Evolutionary conservation across 2,113 vertebrate species (phyloP), one percentile per base, ranked within the genome.

Genomic region (Chroicocephalus ridibundus): DNA sequence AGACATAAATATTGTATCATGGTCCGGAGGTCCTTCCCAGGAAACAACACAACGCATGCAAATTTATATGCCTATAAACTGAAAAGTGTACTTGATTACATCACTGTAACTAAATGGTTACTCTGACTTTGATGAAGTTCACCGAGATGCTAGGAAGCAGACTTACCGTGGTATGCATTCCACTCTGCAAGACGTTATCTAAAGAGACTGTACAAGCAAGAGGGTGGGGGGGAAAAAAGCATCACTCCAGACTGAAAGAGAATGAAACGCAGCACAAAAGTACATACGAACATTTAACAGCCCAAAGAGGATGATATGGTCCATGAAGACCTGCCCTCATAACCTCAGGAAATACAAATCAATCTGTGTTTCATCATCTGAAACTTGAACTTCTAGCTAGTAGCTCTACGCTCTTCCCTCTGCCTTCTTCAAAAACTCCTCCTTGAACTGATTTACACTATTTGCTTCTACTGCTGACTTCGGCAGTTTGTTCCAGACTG

Each of bases 371-470:
- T 96, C 95, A 95, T 94, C 94, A 96, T 94, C 72, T 95, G 93
- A 96, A 96, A 97, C 78, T 75, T 90, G 86, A 96, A 96, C 95
- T 96, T 96, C 78, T 65, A 92, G 93, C 90, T 86, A 94, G 94
- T 97, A 95, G 96, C 94, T 92, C 61, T 75, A 27, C 17, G 24
- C 78, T 85, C 57, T 88, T 82, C 65, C 81, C 38, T 11, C 62
- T 65, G 42, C 46, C 68, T 86, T 69, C 79, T 82, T 91, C 83
- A 77, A 44, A 86, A 95, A 60, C 81, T 95, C 80, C 95, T 96
- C 92, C 95, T 96, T 93, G 93, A 96, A 74, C 94, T 97, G 97
- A 98, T 97, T 97, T 97, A 98, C 94, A 96, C 94, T 87, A 83
- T 95, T 96, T 94, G 95, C 94, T 95, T 93, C 94, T 91, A 88